These are phyloP conservation scores for Cuculus canorus DNA, from an alignment of 2,797 vertebrate species.

Conservation along the genomic window DNA sequence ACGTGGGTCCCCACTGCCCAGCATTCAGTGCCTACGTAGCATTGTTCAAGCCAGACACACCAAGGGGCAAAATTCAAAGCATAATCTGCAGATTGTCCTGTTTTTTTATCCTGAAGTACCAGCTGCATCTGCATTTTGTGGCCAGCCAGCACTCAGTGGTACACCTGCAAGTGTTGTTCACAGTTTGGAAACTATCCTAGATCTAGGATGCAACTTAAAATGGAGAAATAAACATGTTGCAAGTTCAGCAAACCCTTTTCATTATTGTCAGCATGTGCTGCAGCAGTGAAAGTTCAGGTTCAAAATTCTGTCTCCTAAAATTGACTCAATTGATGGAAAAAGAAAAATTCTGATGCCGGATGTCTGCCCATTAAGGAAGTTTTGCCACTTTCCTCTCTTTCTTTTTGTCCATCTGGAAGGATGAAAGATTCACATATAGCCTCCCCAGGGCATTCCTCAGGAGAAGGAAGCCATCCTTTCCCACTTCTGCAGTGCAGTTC, in stretches of 20 bases:
- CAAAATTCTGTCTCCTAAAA: neutral
- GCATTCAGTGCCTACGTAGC: neutral
- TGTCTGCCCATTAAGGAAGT: neutral
- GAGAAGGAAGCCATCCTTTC: neutral
- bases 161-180: neutral
- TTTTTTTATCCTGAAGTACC: neutral
- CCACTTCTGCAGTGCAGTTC: neutral
- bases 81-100: neutral
- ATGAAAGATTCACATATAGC: neutral
- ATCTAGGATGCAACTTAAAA: neutral
- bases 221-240: neutral
- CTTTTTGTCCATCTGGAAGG: neutral
- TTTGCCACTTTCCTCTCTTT: neutral
- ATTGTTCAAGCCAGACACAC: rapidly evolving
- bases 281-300: neutral
- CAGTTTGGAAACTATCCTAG: neutral
- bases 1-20: rapidly evolving
- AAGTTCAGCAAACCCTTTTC: neutral
- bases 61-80: neutral
- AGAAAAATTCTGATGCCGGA: neutral
- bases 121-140: neutral
- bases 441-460: neutral
- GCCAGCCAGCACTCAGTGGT: rapidly evolving
- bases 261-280: neutral
- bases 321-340: neutral